Percentiles rank a stretch among this genome's conserved stretches.
These are phyloP conservation scores for Chaetodon trifascialis DNA, from an alignment of 2,113 vertebrate genomes.

Conservation along the genomic window DNA sequence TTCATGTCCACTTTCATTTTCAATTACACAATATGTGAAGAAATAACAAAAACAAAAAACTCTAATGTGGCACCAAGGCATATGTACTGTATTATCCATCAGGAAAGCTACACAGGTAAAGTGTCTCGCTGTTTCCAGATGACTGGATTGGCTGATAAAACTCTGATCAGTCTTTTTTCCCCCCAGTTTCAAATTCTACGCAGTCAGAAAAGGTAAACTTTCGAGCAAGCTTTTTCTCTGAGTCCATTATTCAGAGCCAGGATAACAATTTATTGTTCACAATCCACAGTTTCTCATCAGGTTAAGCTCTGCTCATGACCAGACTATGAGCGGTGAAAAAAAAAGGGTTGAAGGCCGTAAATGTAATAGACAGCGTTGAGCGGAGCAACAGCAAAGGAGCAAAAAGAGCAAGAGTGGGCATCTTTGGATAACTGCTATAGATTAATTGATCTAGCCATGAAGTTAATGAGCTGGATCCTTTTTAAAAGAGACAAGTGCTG, in stretches of 20 bases:
- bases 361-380: constrained; percentile 46
- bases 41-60: constrained; percentile 10
- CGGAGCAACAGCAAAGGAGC: constrained; percentile 43
- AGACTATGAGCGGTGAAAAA: background rate
- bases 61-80: background rate
- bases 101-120: constrained; percentile 2
- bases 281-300: constrained; percentile 20
- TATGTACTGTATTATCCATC: background rate
- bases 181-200: background rate
- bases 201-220: background rate
- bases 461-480: constrained; percentile 82
- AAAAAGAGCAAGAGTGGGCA: constrained; percentile 70
- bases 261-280: constrained; percentile 9
- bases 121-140: background rate
- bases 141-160: background rate
- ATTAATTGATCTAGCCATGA: constrained; percentile 83
- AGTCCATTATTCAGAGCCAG: background rate
- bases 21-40: constrained; percentile 9
- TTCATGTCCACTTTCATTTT: constrained; percentile 4
- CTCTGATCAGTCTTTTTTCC: background rate
- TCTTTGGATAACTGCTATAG: constrained; percentile 82
- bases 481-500: constrained; percentile 79
- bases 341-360: constrained; percentile 20
- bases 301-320: constrained; percentile 7
- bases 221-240: background rate